These are phyloP conservation scores for Drosophila sp. DNA, from an alignment of 1,140 invertebrate species.

Conservation along the genomic window DNA sequence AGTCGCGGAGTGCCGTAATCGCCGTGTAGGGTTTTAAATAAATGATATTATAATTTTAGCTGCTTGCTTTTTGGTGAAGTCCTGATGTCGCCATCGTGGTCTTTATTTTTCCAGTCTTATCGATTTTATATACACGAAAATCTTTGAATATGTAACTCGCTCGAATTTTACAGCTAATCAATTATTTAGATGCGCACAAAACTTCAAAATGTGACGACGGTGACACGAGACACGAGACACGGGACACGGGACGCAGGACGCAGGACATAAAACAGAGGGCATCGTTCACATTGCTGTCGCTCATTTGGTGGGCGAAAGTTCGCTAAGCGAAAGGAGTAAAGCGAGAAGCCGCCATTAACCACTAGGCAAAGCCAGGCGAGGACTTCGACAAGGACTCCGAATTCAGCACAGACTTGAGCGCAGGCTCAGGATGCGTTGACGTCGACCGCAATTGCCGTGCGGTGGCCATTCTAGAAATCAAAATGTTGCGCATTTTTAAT, in stretches of 20 bases:
- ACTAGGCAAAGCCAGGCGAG: not conserved
- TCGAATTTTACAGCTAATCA: slow-evolving; percentile 78
- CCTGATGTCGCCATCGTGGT: slow-evolving; percentile 42
- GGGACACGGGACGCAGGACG: not conserved
- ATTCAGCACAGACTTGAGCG: not conserved
- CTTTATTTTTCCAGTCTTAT: slow-evolving; percentile 69
- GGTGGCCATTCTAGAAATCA: slow-evolving; percentile 72
- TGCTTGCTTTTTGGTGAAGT: slow-evolving; percentile 12
- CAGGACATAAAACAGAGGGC: not conserved
- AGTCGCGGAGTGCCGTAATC: too few relatives aligned
- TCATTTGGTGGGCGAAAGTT: slow-evolving; percentile 43
- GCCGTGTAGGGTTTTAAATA: slow-evolving; percentile 61
- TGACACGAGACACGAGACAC: not conserved
- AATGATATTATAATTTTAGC: slow-evolving; percentile 68
- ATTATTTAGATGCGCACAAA: slow-evolving; percentile 83
- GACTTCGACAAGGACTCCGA: slow-evolving; percentile 4
- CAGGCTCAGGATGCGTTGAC: not conserved
- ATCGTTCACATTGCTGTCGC: slow-evolving; percentile 5
- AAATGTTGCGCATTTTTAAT: slow-evolving; percentile 77
- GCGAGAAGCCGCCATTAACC: slow-evolving; percentile 4
- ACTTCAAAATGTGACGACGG: slow-evolving; percentile 63
- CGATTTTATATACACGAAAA: slow-evolving; percentile 54
- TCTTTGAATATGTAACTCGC: slow-evolving; percentile 56
- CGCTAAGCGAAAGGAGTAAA: slow-evolving; percentile 39
- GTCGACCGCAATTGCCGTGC: slow-evolving; percentile 55